These are phyloP conservation scores for Bucorvus abyssinicus DNA, from an alignment of 2,797 vertebrate species.

Conservation along the genomic window DNA sequence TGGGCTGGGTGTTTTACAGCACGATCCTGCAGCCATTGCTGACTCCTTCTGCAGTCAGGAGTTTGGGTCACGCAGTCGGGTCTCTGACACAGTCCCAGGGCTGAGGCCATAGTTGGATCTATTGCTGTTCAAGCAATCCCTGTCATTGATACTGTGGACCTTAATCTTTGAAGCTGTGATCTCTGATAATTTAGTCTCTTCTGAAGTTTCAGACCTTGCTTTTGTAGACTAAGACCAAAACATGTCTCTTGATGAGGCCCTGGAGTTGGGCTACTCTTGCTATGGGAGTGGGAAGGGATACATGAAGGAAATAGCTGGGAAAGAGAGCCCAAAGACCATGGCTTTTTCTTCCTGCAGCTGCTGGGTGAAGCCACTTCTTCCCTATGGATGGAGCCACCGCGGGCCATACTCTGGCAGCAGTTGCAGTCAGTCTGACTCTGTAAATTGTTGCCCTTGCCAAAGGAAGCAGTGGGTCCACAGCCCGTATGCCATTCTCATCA, in stretches of 20 bases:
- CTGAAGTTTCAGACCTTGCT: neutral
- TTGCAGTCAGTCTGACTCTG: neutral
- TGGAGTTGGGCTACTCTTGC: neutral
- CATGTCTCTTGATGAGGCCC: neutral
- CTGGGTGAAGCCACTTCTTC: neutral
- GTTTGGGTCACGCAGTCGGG: neutral
- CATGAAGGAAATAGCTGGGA: neutral
- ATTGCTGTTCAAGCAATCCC: neutral
- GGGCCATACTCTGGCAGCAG: neutral
- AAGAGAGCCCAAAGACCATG: neutral
- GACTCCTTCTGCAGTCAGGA: constrained; percentile 3
- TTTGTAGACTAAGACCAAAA: neutral
- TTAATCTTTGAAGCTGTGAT: neutral
- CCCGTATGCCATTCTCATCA: neutral
- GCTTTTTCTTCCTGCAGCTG: neutral
- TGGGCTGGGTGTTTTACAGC: neutral
- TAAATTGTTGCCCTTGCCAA: neutral
- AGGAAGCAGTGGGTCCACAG: neutral
- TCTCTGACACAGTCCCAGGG: neutral
- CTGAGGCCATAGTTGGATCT: neutral
- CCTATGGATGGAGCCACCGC: neutral
- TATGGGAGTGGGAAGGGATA: neutral
- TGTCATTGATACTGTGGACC: neutral
- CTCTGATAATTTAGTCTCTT: neutral
- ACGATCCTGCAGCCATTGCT: neutral